Evolutionary conservation across 2,888 invertebrate species (phyloP).

Genomic region (Gibbula magus): DNA sequence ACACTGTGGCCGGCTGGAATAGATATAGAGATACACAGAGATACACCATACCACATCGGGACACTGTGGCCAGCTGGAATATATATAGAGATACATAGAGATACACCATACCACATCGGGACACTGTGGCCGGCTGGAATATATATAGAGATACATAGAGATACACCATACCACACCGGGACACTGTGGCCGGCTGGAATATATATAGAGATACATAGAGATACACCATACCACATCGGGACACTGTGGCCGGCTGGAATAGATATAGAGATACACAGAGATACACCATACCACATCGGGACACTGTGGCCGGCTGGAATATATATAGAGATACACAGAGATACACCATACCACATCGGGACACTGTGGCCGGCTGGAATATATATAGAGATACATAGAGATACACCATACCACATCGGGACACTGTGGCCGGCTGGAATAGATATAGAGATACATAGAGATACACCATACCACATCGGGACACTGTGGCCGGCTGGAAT

Average conservation of each 20-base stretch:
- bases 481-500: conserved; percentile 86
- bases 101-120: conserved; percentile 96
- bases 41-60: conserved; percentile 96
- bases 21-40: conserved; percentile 73
- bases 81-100: conserved; percentile 73
- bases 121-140: conserved; percentile 86
- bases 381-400: conserved; percentile 73
- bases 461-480: conserved; percentile 96
- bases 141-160: conserved; percentile 73
- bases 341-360: conserved; percentile 96
- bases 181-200: conserved; percentile 86
- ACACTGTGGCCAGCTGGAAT: conserved; percentile 86
- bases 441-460: conserved; percentile 73
- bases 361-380: conserved; percentile 86
- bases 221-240: conserved; percentile 96
- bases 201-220: conserved; percentile 73
- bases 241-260: conserved; percentile 86
- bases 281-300: conserved; percentile 96
- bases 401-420: conserved; percentile 96
- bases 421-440: conserved; percentile 86
- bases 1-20: conserved; percentile 86
- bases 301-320: conserved; percentile 86
- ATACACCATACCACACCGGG: conserved; percentile 96
- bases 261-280: conserved; percentile 73
- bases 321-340: conserved; percentile 73